phyloP scores from a whole-genome alignment of 2,113 vertebrate species.

The Cebus imitator region DNA sequence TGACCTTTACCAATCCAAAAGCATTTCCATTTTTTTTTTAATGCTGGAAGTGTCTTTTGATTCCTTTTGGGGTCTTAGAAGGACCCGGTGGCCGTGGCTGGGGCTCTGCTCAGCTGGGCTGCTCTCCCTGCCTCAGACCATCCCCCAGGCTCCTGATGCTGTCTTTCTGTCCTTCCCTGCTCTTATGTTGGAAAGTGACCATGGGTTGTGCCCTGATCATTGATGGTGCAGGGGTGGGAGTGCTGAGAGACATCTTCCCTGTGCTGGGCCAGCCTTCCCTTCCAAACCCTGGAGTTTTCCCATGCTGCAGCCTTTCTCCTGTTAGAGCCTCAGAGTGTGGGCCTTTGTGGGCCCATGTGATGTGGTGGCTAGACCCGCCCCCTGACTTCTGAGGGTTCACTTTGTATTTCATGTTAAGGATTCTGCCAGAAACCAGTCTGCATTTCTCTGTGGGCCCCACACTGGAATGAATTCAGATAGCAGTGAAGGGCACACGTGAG shows the following conservation, averaged over 20 bases:
- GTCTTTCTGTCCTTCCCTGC: not conserved
- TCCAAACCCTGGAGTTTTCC: slow-evolving; percentile 79
- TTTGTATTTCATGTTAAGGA: not conserved
- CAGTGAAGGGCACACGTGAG: not conserved
- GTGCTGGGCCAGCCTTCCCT: slow-evolving; percentile 72
- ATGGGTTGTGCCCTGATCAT: slow-evolving; percentile 84
- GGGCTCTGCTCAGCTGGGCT: not conserved
- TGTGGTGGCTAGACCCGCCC: not conserved
- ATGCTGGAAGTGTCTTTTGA: not conserved
- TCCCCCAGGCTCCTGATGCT: not conserved
- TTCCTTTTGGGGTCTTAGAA: not conserved
- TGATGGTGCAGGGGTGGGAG: slow-evolving; percentile 83
- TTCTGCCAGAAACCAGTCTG: not conserved
- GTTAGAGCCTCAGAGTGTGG: not conserved
- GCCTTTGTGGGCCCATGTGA: not conserved
- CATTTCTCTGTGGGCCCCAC: not conserved
- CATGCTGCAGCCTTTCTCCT: slow-evolving; percentile 15
- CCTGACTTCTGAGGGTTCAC: not conserved
- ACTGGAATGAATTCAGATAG: not conserved
- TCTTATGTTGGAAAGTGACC: slow-evolving; percentile 74
- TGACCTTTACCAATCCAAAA: not conserved
- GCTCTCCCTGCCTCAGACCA: not conserved
- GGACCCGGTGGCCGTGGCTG: not conserved
- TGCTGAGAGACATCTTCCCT: slow-evolving; percentile 70
- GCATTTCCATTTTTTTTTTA: not conserved